Evolutionary conservation across 1,140 invertebrate genomes (phyloP).

Genomic region (Drosophila baimaii): DNA sequence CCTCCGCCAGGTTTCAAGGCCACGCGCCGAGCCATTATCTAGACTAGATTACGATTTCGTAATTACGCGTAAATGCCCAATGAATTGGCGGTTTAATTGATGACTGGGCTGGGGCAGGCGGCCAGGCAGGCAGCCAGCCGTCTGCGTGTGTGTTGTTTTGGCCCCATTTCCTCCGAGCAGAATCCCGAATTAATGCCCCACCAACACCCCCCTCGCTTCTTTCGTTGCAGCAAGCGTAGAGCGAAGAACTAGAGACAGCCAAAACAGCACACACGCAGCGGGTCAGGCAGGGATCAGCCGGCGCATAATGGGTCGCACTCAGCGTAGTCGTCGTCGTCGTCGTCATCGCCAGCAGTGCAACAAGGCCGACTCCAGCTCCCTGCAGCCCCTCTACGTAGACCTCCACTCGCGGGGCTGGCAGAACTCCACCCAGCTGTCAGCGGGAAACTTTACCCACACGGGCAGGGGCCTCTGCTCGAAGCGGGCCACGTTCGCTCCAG

Average conservation of each 20-base stretch:
- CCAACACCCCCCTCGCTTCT: conserved; percentile 62
- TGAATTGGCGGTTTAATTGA: conserved; percentile 45
- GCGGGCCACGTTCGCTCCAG: conserved; percentile 22
- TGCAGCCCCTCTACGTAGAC: conserved; percentile 56
- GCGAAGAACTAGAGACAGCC: conserved; percentile 36
- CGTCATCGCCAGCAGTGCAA: conserved; percentile 26
- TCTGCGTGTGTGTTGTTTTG: conserved; percentile 79
- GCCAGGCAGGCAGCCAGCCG: conserved; percentile 65
- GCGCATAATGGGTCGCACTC: conserved; percentile 74
- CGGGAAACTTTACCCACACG: conserved; percentile 41
- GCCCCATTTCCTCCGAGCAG: conserved; percentile 33
- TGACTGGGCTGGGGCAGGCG: conserved; percentile 7
- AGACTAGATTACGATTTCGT: conserved; percentile 69
- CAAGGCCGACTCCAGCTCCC: conserved; percentile 1
- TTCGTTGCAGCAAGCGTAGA: conserved; percentile 78
- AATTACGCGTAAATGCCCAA: conserved; percentile 44
- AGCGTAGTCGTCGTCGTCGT: conserved; percentile 49
- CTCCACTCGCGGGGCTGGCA: conserved; percentile 61
- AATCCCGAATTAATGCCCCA: conserved; percentile 43
- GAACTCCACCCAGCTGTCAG: conserved; percentile 61
- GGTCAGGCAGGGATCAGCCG: conserved; percentile 4
- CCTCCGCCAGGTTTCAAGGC: conserved; percentile 74
- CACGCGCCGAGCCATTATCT: conserved; percentile 49
- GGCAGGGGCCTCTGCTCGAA: conserved; percentile 78
- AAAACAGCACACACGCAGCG: conserved; percentile 73